Conservation (phyloP, 1,140 invertebrate genomes). For the Drosophila littoralis region DNA sequence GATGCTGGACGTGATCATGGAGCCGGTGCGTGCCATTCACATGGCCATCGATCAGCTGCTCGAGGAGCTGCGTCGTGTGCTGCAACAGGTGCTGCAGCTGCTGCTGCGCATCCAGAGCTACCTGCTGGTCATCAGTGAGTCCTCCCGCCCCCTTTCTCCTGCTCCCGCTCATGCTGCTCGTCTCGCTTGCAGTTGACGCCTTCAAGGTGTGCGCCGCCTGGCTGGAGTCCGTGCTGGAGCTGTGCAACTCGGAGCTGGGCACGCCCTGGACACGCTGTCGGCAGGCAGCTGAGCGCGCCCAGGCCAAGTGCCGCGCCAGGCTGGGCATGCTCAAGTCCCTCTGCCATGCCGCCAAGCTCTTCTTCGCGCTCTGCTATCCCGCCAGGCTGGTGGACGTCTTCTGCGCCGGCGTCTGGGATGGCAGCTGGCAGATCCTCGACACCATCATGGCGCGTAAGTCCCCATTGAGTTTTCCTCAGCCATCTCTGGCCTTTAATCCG, state of each 20-base stretch:
- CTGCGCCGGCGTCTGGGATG: slow-evolving; percentile 88
- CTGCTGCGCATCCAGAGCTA: slow-evolving; percentile 86
- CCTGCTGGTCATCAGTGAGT: slow-evolving; percentile 84
- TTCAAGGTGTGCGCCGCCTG: slow-evolving; percentile 89
- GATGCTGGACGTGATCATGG: slow-evolving; percentile 88
- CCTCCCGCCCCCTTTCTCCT: neutral
- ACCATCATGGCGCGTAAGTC: slow-evolving; percentile 82
- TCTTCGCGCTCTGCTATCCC: slow-evolving; percentile 87
- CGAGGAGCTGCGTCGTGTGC: slow-evolving; percentile 86
- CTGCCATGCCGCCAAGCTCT: slow-evolving; percentile 87
- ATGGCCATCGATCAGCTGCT: slow-evolving; percentile 87
- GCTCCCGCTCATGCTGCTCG: neutral
- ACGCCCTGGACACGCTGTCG: slow-evolving; percentile 87
- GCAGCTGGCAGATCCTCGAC: slow-evolving; percentile 87
- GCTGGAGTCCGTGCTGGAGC: slow-evolving; percentile 88
- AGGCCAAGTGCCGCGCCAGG: slow-evolving; percentile 86
- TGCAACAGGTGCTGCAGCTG: slow-evolving; percentile 86
- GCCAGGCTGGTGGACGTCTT: slow-evolving; percentile 88
- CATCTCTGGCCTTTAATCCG: neutral
- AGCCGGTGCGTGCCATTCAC: slow-evolving; percentile 88
- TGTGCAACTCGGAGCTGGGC: slow-evolving; percentile 90
- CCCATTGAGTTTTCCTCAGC: neutral
- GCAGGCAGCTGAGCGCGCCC: slow-evolving; percentile 87
- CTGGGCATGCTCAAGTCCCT: slow-evolving; percentile 86
- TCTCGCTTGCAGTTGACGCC: slow-evolving; percentile 85